Evolutionary conservation across 2,797 vertebrate genomes (phyloP), one percentile per base, ranked within the genome.

Genomic region (Phoxinus dragarum): DNA sequence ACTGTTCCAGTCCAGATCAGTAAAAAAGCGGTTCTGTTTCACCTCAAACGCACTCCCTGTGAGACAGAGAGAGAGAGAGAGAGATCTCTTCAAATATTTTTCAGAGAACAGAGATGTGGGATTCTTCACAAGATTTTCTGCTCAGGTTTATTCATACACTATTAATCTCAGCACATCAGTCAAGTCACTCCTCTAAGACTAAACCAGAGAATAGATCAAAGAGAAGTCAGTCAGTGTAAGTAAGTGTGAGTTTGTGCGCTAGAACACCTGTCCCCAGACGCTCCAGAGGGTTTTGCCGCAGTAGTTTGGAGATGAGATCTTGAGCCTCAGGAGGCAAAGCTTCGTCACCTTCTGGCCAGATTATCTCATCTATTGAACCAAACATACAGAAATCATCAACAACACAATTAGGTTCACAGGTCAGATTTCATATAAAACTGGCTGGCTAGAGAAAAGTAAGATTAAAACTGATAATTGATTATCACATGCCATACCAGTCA

Each of bases 331-430:
- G 92, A 6, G 98, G 98, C n/a, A 99, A 93, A 27, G 97, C 97
- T 67, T 99, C 98, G 0, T 99, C 98, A 81, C 96, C 98, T 88
- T 98, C 97, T 11, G 98, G 98, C 98, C 98, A 99, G 36, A 96
- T 95, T 88, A 99, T 98, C 93, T 98, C 97, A 94, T 99, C 98
- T 99, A 77, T 56, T 54, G 66, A 86, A 80, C 47, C 11, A 78
- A n/a, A 78, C 31, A 67, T 72, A 89, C 69, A 86, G 12, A 82
- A 80, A 36, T 9, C 27, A 86, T 76, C 86, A 40, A 86, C 80
- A 85, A 34, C 59, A 64, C 12, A 40, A 38, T 16, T 34, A 54
- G 21, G 21, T 11, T 23, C n/a, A 36, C 17, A 7, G 12, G 6
- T 72, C 27, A 80, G 34, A 73, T 34, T 19, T 80, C 7, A 81